Base-by-base conservation (phyloP, 2,888 invertebrate genomes). In the Tromatobia lineatoria region DNA sequence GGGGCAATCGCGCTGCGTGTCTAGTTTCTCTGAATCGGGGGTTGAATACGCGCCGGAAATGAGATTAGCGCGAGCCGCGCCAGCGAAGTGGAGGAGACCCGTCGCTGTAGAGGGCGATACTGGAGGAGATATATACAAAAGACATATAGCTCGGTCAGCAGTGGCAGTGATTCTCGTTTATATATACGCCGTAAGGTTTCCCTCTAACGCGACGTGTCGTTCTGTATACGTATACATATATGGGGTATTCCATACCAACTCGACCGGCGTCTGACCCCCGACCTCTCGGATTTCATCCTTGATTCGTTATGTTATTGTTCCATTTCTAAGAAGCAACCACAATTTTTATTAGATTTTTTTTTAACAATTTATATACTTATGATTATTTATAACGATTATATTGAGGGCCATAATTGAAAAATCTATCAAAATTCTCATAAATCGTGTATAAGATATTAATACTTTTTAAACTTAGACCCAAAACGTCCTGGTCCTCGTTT, bases 161-260 rank as follows among this genome's bases (percentile, higher is more conserved):
- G 59, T 15, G 47, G 47, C 73, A 47, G 47, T 47, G 73, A 74
- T 74, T 61, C 59, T 67, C 67, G 47, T 67, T 45, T 67, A 25
- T 52, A 61, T 66, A 38, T 75, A 74, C 78, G 70, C 64, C 66
- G 59, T 82, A 85, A 85, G 85, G 85, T 80, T 85, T 85, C 85
- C 61, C 50, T 52, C 52, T 70, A 54, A 52, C n/a, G 77, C 82
- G 59, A 38, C 18, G 78, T 57, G 79, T 66, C 75, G 47, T 52
- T 47, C 64, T 34, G 54, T 42, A 15, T 47, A 38, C 10, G 10
- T 38, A 38, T 8, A 38, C 7, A 38, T 38, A 38, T 10, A 7
- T 59, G 54, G 8, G 42, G 8, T 8, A 42, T 42, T 42, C 13
- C 42, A 8, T 13, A 8, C 8, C 42, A 11, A 42, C 8, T 42